Base-by-base conservation (phyloP, 1,140 invertebrate species). In the Nephotettix cincticeps region DNA sequence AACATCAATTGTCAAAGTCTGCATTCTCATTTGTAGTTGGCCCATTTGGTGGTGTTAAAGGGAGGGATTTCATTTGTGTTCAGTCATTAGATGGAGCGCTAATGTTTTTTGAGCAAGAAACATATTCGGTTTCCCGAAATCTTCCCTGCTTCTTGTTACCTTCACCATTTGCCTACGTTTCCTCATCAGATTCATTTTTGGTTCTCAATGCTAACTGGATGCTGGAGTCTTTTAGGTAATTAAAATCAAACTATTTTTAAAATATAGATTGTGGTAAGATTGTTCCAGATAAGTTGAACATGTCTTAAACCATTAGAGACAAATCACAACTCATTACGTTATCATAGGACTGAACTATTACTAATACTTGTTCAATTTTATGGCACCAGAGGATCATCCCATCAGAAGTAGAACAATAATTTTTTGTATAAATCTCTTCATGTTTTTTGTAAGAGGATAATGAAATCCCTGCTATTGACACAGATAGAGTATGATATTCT, bases 41-140 rank as follows among this genome's bases (percentile, higher is more conserved):
- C 23, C 85, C 90, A 0, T 97, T 97, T 83, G 94, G 94, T 0
- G 89, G 87, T 30, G 87, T 89, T 2, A 87, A 86, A 82, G 88
- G 88, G 3, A 85, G 90, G 77, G 93, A 96, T 81, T 93, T 95
- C 76, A 85, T 96, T 36, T 95, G 93, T 79, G 88, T 96, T 1
- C 93, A 95, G 79, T 91, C 90, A 23, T 80, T 96, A 63, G 94
- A 97, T 81, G 93, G 94, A 0, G 88, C 89, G 19, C 77, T 97
- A 1, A 86, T 88, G 40, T 91, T 97, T 76, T 96, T 91, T 81
- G 95, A 97, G 78, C 93, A 97, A 81, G 94, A 97, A 78, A 88
- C 88, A 30, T 91, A 91, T 79, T 84, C 90, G 23, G 94, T 95
- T 76, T 86, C 85, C 74, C 88, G 91, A 63, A 85, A 88, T 71